phyloP scores from a whole-genome alignment of 2,797 vertebrate species.

The Chelon labrosus region DNA sequence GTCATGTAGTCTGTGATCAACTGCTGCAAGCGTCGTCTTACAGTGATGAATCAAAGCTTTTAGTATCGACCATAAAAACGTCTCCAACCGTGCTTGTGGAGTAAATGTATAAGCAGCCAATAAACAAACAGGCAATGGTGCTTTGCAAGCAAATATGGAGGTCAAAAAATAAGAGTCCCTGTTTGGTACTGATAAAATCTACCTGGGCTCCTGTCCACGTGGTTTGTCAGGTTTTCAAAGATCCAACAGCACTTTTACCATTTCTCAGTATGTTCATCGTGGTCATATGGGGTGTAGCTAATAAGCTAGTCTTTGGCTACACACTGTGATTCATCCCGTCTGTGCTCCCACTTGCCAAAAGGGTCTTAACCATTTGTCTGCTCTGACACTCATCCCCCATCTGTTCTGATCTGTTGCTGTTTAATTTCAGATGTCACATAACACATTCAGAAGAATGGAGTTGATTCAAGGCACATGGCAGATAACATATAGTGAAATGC shows the following conservation, averaged over 20 bases:
- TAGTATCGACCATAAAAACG: conserved; percentile 19
- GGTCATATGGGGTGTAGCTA: conserved; percentile 49
- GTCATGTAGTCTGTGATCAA: neutral
- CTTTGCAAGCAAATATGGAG: conserved; percentile 42
- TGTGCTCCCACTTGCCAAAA: conserved; percentile 48
- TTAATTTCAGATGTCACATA: conserved; percentile 68
- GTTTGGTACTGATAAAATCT: conserved; percentile 23
- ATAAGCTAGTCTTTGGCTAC: conserved; percentile 47
- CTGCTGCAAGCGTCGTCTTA: neutral
- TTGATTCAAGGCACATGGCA: conserved; percentile 18
- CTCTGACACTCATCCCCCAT: too few relatives aligned
- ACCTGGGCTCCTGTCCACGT: conserved; percentile 34
- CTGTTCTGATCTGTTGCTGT: conserved; percentile 13
- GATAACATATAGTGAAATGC: conserved; percentile 21
- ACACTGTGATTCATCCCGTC: conserved; percentile 68
- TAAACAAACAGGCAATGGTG: conserved; percentile 26
- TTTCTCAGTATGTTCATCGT: conserved; percentile 46
- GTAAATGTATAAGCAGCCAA: conserved; percentile 21
- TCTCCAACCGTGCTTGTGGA: neutral
- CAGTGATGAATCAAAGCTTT: conserved; percentile 16
- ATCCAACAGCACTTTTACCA: conserved; percentile 42
- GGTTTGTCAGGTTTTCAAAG: conserved; percentile 29
- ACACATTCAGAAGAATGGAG: conserved; percentile 31
- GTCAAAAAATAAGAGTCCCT: conserved; percentile 23
- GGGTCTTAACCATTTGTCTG: too few relatives aligned